A percentile compares a stretch with the other conserved stretches of the same genome.
Conservation (phyloP, 2,888 invertebrate species). For the Acanthosepion lycidas region DNA sequence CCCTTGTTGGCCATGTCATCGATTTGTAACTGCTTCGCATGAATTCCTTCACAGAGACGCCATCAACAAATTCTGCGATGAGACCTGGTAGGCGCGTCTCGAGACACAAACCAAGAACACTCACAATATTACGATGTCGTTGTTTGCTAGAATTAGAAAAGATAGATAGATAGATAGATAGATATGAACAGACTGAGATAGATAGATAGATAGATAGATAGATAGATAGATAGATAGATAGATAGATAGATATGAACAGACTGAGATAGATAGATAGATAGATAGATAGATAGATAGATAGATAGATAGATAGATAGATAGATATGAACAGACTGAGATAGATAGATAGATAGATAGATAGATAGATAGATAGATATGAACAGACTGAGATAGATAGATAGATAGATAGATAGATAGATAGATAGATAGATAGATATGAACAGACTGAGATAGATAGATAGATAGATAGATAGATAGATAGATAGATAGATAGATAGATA, state of each 20-base stretch:
- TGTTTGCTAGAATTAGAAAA: constrained; percentile 61
- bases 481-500: too few species aligned
- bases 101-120: constrained; percentile 68
- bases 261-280: too few species aligned
- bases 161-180: neutral
- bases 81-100: constrained; percentile 70
- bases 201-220: too few species aligned
- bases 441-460: too few species aligned
- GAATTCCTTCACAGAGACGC: constrained; percentile 69
- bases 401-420: neutral
- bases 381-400: too few species aligned
- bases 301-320: neutral
- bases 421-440: too few species aligned
- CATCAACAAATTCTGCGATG: constrained; percentile 69
- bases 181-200: too few species aligned
- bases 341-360: neutral
- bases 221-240: too few species aligned
- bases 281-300: neutral
- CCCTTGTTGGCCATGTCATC: constrained; percentile 64
- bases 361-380: too few species aligned
- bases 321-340: too few species aligned
- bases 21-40: constrained; percentile 58
- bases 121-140: constrained; percentile 69
- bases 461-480: too few species aligned
- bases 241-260: too few species aligned